Percentiles rank a stretch among this genome's conserved stretches.
Evolutionary conservation across 2,888 invertebrate species (phyloP).

Genomic region (Nemurella pictetii): DNA sequence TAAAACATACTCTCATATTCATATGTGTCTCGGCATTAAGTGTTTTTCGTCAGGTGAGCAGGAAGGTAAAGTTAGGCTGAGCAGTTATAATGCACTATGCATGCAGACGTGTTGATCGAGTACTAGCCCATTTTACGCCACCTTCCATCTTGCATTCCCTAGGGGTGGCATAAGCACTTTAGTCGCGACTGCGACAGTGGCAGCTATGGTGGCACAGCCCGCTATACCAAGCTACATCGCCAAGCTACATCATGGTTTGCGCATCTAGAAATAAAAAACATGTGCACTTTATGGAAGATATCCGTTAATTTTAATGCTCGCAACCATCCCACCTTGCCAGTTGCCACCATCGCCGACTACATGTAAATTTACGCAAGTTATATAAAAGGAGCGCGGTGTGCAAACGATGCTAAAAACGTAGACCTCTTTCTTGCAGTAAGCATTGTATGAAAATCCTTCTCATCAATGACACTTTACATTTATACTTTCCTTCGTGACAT

Average conservation of each 20-base stretch:
- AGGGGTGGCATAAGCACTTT: slow-evolving; percentile 27
- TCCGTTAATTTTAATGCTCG: slow-evolving; percentile 34
- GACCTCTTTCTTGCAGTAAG: neutral
- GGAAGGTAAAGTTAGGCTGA: neutral
- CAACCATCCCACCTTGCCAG: slow-evolving; percentile 16
- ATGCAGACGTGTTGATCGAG: neutral
- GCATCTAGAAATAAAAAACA: slow-evolving; percentile 26
- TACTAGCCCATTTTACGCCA: neutral
- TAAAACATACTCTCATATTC: neutral
- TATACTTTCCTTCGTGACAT: neutral
- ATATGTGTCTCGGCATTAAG: neutral
- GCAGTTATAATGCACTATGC: neutral
- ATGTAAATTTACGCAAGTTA: slow-evolving; percentile 20
- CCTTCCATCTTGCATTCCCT: slow-evolving; percentile 20
- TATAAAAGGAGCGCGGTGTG: slow-evolving; percentile 8
- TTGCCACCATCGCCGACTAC: neutral
- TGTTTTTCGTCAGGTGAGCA: neutral
- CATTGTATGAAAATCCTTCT: neutral
- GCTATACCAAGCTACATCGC: neutral
- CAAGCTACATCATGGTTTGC: neutral
- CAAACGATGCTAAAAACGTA: slow-evolving; percentile 7
- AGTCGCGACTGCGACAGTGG: neutral
- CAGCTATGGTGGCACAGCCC: too few species aligned
- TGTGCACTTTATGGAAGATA: slow-evolving; percentile 33
- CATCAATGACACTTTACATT: neutral